Evolutionary conservation across 2,113 vertebrate genomes (phyloP), one percentile per base, ranked within the genome.

Genomic region (Pachypanchax playfairii): DNA sequence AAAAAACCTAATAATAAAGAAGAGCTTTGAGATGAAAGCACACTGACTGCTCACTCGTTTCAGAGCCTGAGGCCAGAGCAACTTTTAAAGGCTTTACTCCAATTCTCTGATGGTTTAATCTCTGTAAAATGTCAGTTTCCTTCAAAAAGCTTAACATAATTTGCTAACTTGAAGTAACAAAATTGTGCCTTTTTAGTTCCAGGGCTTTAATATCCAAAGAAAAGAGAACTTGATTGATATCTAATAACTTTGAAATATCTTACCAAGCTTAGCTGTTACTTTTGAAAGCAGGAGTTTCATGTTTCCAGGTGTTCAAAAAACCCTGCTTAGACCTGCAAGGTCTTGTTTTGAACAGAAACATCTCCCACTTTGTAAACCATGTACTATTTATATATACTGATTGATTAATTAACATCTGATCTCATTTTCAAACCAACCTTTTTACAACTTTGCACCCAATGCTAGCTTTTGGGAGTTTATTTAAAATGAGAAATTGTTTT

Each of bases 61-160:
- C 46, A 12, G 31, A 67, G 74, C 73, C 59, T 1, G 0, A 7
- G 46, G 65, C 29, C 28, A 58, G 9, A 50, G 21, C 42, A 46
- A 62, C 48, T 61, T 79, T 57, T 63, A 54, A 75, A 59, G 51
- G 69, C 51, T 68, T 67, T 44, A 39, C 51, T 46, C 21, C 13
- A 4, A 50, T 14, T 13, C 61, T 41, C 35, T 28, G 12, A 5
- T 6, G 20, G 2, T 54, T 39, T 26, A 31, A 68, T 58, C 55
- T 65, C 51, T 9, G 43, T 31, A 56, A 61, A 51, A 51, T 17
- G 11, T 4, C 1, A 11, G 17, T 44, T 79, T 58, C 11, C 17
- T 33, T 41, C 33, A 6, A n/a, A 49, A 69, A 55, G 60, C 53
- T 61, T 51, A 11, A 39, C 36, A 39, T 36, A 31, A 52, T 26